Evolutionary conservation across 2,888 invertebrate species (phyloP).

Genomic region (Peribatodes rhomboidaria): DNA sequence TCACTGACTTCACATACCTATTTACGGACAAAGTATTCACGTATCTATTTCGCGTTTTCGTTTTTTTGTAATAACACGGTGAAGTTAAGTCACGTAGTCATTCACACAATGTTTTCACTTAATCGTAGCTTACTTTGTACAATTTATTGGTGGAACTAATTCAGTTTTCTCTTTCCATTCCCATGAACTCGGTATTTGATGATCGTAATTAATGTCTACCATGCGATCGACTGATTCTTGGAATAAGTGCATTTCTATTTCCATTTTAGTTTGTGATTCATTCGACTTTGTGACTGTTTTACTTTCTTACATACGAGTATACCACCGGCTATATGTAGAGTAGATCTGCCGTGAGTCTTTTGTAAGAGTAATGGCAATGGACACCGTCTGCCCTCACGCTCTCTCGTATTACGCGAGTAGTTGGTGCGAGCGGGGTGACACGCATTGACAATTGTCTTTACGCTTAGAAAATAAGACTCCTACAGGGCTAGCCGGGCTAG

Average conservation of each 20-base stretch:
- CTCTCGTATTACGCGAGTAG: too few relatives aligned
- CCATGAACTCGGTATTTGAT: slow-evolving; percentile 3
- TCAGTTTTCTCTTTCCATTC: slow-evolving; percentile 26
- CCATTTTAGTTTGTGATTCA: background rate
- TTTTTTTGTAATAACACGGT: background rate
- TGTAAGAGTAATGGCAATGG: too few relatives aligned
- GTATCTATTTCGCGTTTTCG: background rate
- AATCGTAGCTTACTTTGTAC: background rate
- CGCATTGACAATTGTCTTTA: too few relatives aligned
- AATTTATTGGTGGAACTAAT: slow-evolving; percentile 14
- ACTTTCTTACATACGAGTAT: too few relatives aligned
- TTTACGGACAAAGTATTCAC: too few relatives aligned
- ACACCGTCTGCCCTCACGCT: too few relatives aligned
- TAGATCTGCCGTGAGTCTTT: too few relatives aligned
- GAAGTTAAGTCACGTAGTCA: background rate
- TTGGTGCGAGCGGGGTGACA: too few relatives aligned
- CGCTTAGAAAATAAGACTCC: too few relatives aligned
- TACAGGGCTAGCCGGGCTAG: too few relatives aligned
- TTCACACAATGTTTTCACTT: background rate
- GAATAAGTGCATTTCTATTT: slow-evolving; percentile 23
- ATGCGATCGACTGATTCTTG: slow-evolving; percentile 17
- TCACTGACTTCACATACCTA: too few relatives aligned
- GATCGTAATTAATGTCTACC: slow-evolving; percentile 16
- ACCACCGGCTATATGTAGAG: too few relatives aligned
- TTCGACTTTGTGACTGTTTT: background rate